phyloP scores from a whole-genome alignment of 2,888 invertebrate genomes.

The Cyrtodaria siliqua region DNA sequence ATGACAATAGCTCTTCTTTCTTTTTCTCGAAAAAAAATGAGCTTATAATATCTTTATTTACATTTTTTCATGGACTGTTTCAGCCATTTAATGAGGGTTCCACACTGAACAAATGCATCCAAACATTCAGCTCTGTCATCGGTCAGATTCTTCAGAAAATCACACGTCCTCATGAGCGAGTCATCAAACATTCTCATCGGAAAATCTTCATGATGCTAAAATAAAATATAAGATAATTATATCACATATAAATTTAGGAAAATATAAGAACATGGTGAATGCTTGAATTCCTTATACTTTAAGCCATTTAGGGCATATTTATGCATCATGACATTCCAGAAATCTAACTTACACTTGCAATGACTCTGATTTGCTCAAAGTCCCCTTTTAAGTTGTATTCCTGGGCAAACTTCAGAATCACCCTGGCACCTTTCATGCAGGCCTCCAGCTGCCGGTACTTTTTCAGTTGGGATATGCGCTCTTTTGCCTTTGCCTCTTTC shows the following conservation, averaged over 20 bases:
- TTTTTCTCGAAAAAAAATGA: too few species aligned
- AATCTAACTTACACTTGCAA: conserved; percentile 33
- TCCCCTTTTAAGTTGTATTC: conserved; percentile 55
- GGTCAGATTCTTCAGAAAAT: conserved; percentile 57
- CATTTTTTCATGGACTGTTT: conserved; percentile 60
- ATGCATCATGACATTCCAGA: too few species aligned
- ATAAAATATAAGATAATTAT: too few species aligned
- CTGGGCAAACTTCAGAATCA: conserved; percentile 50
- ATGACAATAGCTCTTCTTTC: too few species aligned
- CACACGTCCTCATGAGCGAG: conserved; percentile 37
- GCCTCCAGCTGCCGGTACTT: too few species aligned
- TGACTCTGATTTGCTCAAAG: conserved; percentile 41
- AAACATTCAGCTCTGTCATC: conserved; percentile 60
- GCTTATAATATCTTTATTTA: conserved; percentile 1
- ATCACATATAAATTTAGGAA: too few species aligned
- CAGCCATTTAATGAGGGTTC: conserved; percentile 71
- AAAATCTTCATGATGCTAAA: conserved; percentile 27
- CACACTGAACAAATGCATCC: conserved; percentile 56
- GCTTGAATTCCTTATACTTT: too few species aligned
- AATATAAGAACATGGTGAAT: too few species aligned
- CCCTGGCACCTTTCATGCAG: conserved; percentile 57
- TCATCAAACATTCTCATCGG: conserved; percentile 47
- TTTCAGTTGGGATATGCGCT: conserved; percentile 57
- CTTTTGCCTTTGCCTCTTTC: not conserved
- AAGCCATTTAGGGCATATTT: too few species aligned